A percentile compares a stretch with the other conserved stretches of the same genome.
phyloP scores from a whole-genome alignment of 2,888 invertebrate species.

The Teinopalpus imperialis region DNA sequence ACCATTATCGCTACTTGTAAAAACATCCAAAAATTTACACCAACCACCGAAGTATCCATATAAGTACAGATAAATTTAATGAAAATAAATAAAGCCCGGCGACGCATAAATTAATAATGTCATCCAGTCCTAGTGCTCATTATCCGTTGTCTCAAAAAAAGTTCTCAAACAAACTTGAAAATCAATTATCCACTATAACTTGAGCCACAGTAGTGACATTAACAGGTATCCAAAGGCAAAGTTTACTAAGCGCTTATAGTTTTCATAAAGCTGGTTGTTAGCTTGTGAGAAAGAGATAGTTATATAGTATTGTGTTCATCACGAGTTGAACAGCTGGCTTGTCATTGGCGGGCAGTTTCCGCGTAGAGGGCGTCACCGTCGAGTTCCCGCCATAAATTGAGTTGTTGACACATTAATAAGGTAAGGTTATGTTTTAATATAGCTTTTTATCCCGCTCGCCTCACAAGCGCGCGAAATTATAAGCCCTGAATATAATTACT shows the following conservation, averaged over 20 bases:
- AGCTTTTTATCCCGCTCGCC: constrained; percentile 56
- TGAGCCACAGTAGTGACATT: constrained; percentile 33
- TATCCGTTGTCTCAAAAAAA: constrained; percentile 36
- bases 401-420: constrained; percentile 82
- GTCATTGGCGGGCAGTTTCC: constrained; percentile 63
- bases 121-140: constrained; percentile 54
- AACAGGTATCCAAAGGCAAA: constrained; percentile 18
- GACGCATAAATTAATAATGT: constrained; percentile 73
- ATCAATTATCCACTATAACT: constrained; percentile 34
- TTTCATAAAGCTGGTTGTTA: constrained; percentile 21
- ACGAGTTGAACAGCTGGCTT: constrained; percentile 38
- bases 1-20: too few relatives aligned
- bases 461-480: constrained; percentile 73
- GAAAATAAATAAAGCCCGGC: constrained; percentile 40
- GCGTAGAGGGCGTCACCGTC: constrained; percentile 69
- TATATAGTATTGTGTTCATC: constrained; percentile 33
- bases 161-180: constrained; percentile 31
- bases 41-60: constrained; percentile 3
- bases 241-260: constrained; percentile 10
- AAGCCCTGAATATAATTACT: constrained; percentile 74
- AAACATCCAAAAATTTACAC: constrained; percentile 8
- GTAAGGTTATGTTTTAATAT: constrained; percentile 77
- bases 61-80: constrained; percentile 26
- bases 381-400: constrained; percentile 80
- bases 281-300: constrained; percentile 48